Percentiles rank a stretch among this genome's conserved stretches.
Evolutionary conservation across 2,113 vertebrate species (phyloP).

Genomic region (Anser cygnoides): DNA sequence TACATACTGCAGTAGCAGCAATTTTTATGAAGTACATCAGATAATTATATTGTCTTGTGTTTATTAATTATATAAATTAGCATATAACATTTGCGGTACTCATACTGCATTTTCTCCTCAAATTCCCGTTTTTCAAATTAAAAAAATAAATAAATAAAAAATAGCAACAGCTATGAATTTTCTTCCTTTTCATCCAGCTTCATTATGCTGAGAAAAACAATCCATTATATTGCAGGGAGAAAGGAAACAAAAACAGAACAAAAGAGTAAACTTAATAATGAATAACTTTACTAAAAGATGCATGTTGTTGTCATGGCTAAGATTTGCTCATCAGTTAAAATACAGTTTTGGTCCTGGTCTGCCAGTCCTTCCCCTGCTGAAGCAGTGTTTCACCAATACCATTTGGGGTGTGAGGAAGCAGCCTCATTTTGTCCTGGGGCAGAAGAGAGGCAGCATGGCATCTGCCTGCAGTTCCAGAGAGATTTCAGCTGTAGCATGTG

Average conservation of each 20-base stretch:
- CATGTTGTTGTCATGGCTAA: neutral
- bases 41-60: neutral
- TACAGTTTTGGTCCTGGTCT: neutral
- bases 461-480: neutral
- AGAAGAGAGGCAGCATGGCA: neutral
- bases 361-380: neutral
- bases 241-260: neutral
- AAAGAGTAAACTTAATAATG: neutral
- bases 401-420: neutral
- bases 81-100: rapidly evolving
- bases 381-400: neutral
- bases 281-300: neutral
- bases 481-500: neutral
- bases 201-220: neutral
- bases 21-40: neutral
- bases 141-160: neutral
- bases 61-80: constrained; percentile 6
- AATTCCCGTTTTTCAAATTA: neutral
- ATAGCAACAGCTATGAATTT: neutral
- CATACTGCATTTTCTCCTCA: neutral
- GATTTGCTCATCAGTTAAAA: neutral
- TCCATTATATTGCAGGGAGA: neutral
- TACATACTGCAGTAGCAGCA: neutral
- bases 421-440: neutral
- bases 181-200: neutral